A percentile compares a stretch with the other conserved stretches of the same genome.
Evolutionary conservation across 2,888 invertebrate genomes (phyloP).

Genomic region (Nebria salina): DNA sequence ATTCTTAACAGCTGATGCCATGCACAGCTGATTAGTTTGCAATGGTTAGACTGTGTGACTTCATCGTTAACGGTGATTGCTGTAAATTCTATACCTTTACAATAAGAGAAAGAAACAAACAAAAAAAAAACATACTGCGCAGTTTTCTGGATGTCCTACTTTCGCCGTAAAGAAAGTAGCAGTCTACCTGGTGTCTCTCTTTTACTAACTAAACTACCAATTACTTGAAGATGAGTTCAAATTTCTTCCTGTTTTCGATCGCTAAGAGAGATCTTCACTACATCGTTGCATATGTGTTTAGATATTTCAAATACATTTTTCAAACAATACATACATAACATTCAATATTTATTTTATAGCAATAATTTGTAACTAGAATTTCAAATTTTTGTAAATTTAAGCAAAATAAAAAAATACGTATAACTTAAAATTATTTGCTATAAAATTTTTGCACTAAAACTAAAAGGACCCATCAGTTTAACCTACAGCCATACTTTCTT

Average conservation of each 20-base stretch:
- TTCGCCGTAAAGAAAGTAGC: slow-evolving; percentile 8
- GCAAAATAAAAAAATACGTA: too few relatives aligned
- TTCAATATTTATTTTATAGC: too few relatives aligned
- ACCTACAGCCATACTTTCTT: too few relatives aligned
- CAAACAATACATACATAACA: too few relatives aligned
- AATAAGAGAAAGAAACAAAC: neutral
- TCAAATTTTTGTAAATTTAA: too few relatives aligned
- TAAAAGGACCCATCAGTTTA: too few relatives aligned
- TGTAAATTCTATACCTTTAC: neutral
- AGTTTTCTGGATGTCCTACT: slow-evolving; percentile 9
- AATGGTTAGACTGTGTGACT: neutral
- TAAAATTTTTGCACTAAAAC: too few relatives aligned
- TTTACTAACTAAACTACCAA: neutral
- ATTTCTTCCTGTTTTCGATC: neutral
- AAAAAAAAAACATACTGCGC: neutral
- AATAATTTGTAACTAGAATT: too few relatives aligned
- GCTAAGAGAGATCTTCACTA: neutral
- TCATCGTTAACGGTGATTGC: slow-evolving; percentile 8
- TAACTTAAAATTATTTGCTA: too few relatives aligned
- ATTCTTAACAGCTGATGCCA: slow-evolving; percentile 1
- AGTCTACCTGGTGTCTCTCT: slow-evolving; percentile 7
- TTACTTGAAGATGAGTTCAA: too few relatives aligned
- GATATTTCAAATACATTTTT: neutral
- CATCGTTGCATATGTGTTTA: neutral
- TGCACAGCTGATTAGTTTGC: neutral